Base-by-base conservation (phyloP, 2,888 invertebrate species). In the Drosophila longiperda region DNA sequence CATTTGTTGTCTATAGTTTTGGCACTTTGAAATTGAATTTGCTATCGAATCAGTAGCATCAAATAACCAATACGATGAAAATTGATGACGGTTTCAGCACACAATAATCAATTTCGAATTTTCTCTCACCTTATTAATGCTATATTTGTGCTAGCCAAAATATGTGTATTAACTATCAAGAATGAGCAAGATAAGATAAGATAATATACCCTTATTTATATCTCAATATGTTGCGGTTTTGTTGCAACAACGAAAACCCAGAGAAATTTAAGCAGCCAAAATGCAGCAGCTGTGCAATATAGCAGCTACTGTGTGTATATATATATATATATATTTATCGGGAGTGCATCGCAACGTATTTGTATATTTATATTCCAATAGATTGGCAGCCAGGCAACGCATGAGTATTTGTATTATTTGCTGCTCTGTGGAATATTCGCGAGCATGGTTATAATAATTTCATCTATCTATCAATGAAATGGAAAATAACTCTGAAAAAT, bases 31-130 rank as follows among this genome's bases (percentile, higher is more conserved):
- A 86, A 87, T 89, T 87, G 85, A 87, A 87, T 87, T 87, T 80
- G 84, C 80, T 90, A 87, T 87, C 89, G 79, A 87, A 87, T 89
- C 75, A 79, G 75, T 78, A 82, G 75, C 82, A 87, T 90, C 89
- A 79, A 77, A 78, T 83, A 69, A 75, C 74, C 72, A 76, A 82
- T 78, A 73, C 72, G 49, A 62, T 26, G 45, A 29, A 73, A 66
- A 63, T 52, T 64, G 49, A 63, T 70, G 53, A 57, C 62, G 53
- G 23, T 45, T 20, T 20, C 34, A 29, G 29, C 32, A 53, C n/a
- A 36, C 17, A 23, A n/a, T 20, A 3, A 29, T 11, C 23, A 70
- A 42, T 59, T 36, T 11, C 71, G 20, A 36, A 23, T 49, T 38
- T 33, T 5, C 42, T 38, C 11, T 2, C 17, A 23, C 53, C 32